A percentile compares a stretch with the other conserved stretches of the same genome.
phyloP scores from a whole-genome alignment of 2,888 invertebrate genomes.

The Dendrolimus houi region DNA sequence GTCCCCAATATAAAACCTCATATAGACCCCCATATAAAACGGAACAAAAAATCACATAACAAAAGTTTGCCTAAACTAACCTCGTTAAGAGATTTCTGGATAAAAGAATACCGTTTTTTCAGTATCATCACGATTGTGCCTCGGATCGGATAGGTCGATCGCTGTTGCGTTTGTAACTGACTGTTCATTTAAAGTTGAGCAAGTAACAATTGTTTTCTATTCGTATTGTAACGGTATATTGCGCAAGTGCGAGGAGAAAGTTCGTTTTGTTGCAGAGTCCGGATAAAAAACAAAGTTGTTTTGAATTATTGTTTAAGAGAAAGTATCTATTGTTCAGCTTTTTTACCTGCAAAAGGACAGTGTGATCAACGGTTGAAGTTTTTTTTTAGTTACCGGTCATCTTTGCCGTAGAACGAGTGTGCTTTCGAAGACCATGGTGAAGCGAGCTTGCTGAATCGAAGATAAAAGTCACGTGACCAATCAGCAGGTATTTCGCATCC shows the following conservation, averaged over 20 bases:
- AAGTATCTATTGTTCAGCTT: conserved; percentile 59
- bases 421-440: conserved; percentile 16
- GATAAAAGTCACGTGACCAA: conserved; percentile 8
- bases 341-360: conserved; percentile 52
- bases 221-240: conserved; percentile 34
- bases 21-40: conserved; percentile 60
- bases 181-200: conserved; percentile 20
- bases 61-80: conserved; percentile 76
- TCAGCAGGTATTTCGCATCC: conserved; percentile 22
- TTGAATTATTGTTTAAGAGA: conserved; percentile 58
- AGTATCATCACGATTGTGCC: conserved; percentile 71
- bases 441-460: conserved; percentile 2
- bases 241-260: conserved; percentile 55
- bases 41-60: conserved; percentile 68
- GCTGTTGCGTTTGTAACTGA: conserved; percentile 43
- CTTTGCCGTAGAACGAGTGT: conserved; percentile 49
- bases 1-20: conserved; percentile 61
- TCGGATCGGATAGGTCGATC: conserved; percentile 67
- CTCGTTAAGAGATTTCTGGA: conserved; percentile 74
- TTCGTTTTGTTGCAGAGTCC: conserved; percentile 40
- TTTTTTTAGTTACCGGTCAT: conserved; percentile 62
- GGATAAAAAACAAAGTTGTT: conserved; percentile 48
- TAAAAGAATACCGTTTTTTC: conserved; percentile 73
- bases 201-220: conserved; percentile 17
- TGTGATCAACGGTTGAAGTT: conserved; percentile 46